phyloP scores from a whole-genome alignment of 1,140 invertebrate genomes.

The Neodiprion fabricii region DNA sequence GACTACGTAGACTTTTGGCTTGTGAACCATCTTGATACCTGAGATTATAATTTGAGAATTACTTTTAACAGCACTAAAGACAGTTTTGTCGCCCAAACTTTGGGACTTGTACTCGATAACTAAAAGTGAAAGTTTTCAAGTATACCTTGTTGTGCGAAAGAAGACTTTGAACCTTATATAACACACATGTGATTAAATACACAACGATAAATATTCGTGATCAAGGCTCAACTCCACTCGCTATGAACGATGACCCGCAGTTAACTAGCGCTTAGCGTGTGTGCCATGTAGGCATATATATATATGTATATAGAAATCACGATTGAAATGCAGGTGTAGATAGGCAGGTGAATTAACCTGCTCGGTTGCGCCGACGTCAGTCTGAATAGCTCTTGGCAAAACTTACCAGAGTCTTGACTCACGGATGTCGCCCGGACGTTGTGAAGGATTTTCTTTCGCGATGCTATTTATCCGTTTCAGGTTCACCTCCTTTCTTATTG shows the following conservation, averaged over 20 bases:
- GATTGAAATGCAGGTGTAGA: too few relatives aligned
- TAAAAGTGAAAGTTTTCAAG: background rate
- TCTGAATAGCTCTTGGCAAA: too few relatives aligned
- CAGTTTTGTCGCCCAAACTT: too few relatives aligned
- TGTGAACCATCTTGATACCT: constrained; percentile 53
- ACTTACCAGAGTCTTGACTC: background rate
- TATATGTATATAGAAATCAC: too few relatives aligned
- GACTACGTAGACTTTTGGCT: constrained; percentile 82
- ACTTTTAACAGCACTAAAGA: too few relatives aligned
- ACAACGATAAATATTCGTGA: background rate
- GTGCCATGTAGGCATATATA: background rate
- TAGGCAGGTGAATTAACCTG: background rate
- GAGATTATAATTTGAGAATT: background rate
- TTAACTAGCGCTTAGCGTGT: background rate
- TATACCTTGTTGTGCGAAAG: background rate
- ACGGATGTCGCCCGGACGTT: background rate
- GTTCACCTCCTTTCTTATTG: too few relatives aligned
- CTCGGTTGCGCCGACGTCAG: background rate
- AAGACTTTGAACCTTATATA: background rate
- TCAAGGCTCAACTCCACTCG: background rate
- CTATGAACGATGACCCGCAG: background rate
- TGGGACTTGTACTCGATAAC: too few relatives aligned
- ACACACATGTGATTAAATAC: background rate
- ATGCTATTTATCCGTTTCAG: too few relatives aligned
- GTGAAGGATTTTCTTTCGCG: too few relatives aligned